Percentiles rank a stretch among this genome's conserved stretches.
Evolutionary conservation across 1,140 invertebrate genomes (phyloP).

Genomic region (Aphelenchoides fujianensis): DNA sequence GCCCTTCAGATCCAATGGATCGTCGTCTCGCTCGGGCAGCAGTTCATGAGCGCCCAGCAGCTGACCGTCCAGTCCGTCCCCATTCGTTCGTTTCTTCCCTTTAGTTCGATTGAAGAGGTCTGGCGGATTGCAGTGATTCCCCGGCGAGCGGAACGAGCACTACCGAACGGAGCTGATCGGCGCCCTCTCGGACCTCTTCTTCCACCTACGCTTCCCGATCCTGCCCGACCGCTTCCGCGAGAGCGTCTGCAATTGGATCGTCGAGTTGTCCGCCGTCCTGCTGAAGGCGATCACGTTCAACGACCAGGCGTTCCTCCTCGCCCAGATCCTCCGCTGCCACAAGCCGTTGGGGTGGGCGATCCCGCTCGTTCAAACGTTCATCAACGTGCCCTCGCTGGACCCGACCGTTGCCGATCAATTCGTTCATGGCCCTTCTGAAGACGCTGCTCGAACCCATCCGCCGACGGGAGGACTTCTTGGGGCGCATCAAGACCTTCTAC

Average conservation of each 20-base stretch:
- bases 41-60: conserved; percentile 38
- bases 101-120: neutral
- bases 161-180: conserved; percentile 16
- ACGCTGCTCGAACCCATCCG: conserved; percentile 28
- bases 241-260: conserved; percentile 34
- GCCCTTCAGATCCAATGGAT: conserved; percentile 47
- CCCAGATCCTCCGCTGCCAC: conserved; percentile 40
- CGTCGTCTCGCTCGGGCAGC: conserved; percentile 34
- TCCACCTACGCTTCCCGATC: conserved; percentile 46
- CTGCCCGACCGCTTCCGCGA: conserved; percentile 40
- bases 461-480: conserved; percentile 38
- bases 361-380: conserved; percentile 44
- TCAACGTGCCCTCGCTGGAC: conserved; percentile 36
- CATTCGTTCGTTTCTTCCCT: conserved; percentile 26
- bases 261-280: conserved; percentile 34
- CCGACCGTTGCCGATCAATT: conserved; percentile 28
- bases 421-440: conserved; percentile 37
- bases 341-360: conserved; percentile 35
- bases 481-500: conserved; percentile 32
- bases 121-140: conserved; percentile 6
- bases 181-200: conserved; percentile 45
- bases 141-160: conserved; percentile 4
- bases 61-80: conserved; percentile 22
- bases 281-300: conserved; percentile 38
- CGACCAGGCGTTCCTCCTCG: conserved; percentile 43